Conservation (phyloP, 2,113 vertebrate genomes). For the Todiramphus saurophagus region DNA sequence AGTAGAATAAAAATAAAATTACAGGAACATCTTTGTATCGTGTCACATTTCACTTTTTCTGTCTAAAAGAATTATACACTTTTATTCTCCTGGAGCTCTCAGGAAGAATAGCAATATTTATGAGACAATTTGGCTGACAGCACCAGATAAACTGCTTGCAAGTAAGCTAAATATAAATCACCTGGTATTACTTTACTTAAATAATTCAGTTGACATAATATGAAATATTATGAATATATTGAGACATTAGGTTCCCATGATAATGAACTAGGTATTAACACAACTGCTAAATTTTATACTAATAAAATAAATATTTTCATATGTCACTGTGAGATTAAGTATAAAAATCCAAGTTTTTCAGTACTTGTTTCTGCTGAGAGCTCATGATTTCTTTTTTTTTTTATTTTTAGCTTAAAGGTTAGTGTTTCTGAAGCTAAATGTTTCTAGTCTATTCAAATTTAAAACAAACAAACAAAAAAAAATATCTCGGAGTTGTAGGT, state of each 20-base stretch:
- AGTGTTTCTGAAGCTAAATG: not conserved
- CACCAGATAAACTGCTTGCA: not conserved
- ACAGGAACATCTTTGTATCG: not conserved
- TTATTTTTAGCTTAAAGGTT: not conserved
- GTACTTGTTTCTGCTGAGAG: not conserved
- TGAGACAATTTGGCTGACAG: not conserved
- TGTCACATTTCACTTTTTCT: not conserved
- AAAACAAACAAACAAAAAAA: not conserved
- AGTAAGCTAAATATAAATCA: not conserved
- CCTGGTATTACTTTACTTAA: not conserved
- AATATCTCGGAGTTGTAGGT: not conserved
- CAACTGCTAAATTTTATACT: not conserved
- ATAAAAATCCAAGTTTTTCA: not conserved
- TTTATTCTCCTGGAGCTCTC: not conserved
- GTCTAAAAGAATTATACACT: not conserved
- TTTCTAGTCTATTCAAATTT: not conserved
- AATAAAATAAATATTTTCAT: not conserved
- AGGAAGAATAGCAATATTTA: not conserved
- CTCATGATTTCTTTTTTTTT: not conserved
- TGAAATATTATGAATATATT: not conserved
- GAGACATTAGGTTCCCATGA: not conserved
- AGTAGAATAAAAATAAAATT: not conserved
- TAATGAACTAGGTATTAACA: not conserved
- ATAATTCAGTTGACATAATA: not conserved
- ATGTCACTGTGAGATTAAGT: not conserved